Evolutionary conservation across 2,113 vertebrate genomes (phyloP).

Genomic region (Gorsachius goisagi): DNA sequence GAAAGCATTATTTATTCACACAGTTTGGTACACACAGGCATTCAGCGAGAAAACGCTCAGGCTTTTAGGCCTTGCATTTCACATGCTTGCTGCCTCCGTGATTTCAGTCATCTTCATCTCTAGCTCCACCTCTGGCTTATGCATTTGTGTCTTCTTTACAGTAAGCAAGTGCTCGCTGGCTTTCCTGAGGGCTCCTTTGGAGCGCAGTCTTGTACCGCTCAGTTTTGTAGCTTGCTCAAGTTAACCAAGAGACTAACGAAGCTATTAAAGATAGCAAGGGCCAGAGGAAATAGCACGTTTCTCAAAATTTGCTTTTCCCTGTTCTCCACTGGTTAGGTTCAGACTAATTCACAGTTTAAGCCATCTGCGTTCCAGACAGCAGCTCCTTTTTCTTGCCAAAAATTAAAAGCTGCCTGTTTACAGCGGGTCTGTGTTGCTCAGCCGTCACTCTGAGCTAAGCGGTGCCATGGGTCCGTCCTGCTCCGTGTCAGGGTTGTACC

Average conservation of each 20-base stretch:
- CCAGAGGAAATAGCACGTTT: background rate
- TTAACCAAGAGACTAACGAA: background rate
- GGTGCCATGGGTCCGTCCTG: too few species aligned
- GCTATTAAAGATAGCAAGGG: background rate
- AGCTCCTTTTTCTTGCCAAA: background rate
- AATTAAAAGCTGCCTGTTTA: background rate
- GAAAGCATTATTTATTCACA: background rate
- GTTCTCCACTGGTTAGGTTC: background rate
- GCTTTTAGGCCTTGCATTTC: background rate
- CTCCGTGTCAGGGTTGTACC: background rate
- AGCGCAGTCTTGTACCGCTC: background rate
- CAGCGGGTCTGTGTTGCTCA: background rate
- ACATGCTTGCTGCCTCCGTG: background rate
- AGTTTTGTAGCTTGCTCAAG: background rate
- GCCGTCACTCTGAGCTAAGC: background rate
- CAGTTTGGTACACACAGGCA: background rate
- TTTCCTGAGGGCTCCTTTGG: background rate
- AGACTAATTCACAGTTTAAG: background rate
- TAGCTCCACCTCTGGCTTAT: background rate
- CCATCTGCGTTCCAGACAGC: background rate
- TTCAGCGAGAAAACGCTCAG: background rate
- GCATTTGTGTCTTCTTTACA: background rate
- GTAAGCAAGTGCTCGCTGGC: background rate
- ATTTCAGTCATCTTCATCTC: background rate
- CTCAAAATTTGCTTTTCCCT: background rate